A percentile compares a stretch with the other conserved stretches of the same genome.
phyloP scores from a whole-genome alignment of 2,797 vertebrate genomes.

The Acanthornis magna region DNA sequence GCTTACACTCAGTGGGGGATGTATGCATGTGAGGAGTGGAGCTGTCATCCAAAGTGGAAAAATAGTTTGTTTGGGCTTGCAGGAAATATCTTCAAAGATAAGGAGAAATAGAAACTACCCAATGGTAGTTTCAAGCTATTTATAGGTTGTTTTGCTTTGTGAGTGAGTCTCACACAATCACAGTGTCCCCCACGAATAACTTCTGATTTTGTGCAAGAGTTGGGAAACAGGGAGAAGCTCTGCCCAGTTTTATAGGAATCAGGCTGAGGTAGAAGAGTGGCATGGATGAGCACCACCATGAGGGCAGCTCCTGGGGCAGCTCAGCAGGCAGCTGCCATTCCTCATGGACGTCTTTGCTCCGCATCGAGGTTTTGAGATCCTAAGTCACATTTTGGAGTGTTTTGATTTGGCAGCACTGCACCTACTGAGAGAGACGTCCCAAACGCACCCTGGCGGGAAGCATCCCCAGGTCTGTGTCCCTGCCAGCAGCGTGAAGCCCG shows the following conservation, averaged over 20 bases:
- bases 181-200: rapidly evolving
- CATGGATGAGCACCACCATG: rapidly evolving
- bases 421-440: neutral
- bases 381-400: neutral
- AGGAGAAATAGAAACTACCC: neutral
- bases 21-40: neutral
- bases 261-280: neutral
- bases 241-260: neutral
- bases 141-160: neutral
- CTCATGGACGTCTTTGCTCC: neutral
- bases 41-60: neutral
- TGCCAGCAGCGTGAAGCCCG: rapidly evolving
- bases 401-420: rapidly evolving
- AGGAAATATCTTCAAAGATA: neutral
- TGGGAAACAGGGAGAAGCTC: neutral
- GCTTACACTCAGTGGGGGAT: neutral
- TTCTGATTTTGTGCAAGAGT: neutral
- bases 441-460: neutral
- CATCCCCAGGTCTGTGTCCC: rapidly evolving
- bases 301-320: neutral
- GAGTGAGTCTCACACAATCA: neutral
- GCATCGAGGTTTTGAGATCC: neutral
- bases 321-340: neutral
- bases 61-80: neutral
- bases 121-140: neutral